Evolutionary conservation across 1,140 invertebrate species (phyloP), one percentile per base, ranked within the genome.

Genomic region (Scylla paramamosain): DNA sequence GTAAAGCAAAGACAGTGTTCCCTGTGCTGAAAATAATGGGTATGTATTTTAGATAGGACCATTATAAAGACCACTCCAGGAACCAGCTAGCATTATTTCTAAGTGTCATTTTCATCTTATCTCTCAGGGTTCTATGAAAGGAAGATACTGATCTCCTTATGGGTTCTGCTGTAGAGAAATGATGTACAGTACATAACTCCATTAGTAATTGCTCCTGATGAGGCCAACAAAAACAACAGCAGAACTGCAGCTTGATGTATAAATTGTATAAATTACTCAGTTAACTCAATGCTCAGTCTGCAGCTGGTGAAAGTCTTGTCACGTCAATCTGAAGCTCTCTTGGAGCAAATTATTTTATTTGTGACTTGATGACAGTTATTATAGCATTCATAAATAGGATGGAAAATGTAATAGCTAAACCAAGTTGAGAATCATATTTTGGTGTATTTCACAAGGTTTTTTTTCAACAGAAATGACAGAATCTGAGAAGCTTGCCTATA

Each of bases 401-500:
- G n/a, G n/a, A n/a, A n/a, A n/a, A n/a, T n/a, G n/a, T n/a, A n/a
- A n/a, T n/a, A n/a, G n/a, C n/a, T n/a, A n/a, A n/a, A n/a, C n/a
- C n/a, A n/a, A n/a, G n/a, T n/a, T n/a, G n/a, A 48, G 46, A 4
- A 48, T 48, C 4, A 48, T 48, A 48, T 48, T 59, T 4, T 59
- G 6, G n/a, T n/a, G 25, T 3, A 20, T 25, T 77, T 77, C 20
- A 77, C n/a, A 77, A 77, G 67, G 2, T 25, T 77, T 77, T n/a
- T n/a, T 77, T 77, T 77, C 52, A 12, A 77, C 83, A 93, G 93
- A 94, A 28, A 67, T 94, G 84, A 39, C 93, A 28, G 93, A 94
- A 45, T 89, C 84, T 89, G 93, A 94, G 29, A 94, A 94, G 84
- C 20, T 94, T n/a, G 93, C 93, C 29, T 94, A 29, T 94, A 67